Percentiles rank a stretch among this genome's conserved stretches.
phyloP scores from a whole-genome alignment of 2,888 invertebrate genomes.

The Latrodectus hesperus region DNA sequence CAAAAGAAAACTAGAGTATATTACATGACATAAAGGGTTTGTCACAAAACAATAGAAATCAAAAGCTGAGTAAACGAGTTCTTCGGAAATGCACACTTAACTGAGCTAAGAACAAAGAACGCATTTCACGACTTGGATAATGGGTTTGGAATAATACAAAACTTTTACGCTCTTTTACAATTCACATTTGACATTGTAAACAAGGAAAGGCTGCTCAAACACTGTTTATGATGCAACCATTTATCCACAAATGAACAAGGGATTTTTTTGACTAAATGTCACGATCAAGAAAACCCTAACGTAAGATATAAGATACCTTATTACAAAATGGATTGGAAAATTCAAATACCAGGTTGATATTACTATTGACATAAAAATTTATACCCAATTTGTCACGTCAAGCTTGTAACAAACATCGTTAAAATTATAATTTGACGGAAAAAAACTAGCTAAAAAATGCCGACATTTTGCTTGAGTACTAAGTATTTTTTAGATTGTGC shows the following conservation, averaged over 20 bases:
- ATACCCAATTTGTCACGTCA: no score
- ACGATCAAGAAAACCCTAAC: not conserved
- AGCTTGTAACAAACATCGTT: no score
- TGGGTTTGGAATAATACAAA: not conserved
- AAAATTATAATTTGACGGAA: no score
- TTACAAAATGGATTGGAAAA: no score
- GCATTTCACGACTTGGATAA: no score
- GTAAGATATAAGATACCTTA: no score
- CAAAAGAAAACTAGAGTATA: not conserved
- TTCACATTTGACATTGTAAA: not conserved
- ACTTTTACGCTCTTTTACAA: slow-evolving; percentile 2
- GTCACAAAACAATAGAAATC: not conserved
- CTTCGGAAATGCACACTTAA: not conserved
- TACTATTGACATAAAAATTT: no score
- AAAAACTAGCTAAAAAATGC: no score
- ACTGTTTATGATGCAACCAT: slow-evolving; percentile 8
- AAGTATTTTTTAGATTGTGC: no score
- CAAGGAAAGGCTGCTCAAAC: slow-evolving; percentile 6
- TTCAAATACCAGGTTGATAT: no score
- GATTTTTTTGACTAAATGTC: not conserved
- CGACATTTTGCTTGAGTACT: no score
- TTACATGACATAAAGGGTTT: not conserved
- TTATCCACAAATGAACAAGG: slow-evolving; percentile 11
- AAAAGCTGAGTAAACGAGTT: not conserved
- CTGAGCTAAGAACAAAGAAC: not conserved